Conservation (phyloP, 2,113 vertebrate genomes). For the Bungarus multicinctus region DNA sequence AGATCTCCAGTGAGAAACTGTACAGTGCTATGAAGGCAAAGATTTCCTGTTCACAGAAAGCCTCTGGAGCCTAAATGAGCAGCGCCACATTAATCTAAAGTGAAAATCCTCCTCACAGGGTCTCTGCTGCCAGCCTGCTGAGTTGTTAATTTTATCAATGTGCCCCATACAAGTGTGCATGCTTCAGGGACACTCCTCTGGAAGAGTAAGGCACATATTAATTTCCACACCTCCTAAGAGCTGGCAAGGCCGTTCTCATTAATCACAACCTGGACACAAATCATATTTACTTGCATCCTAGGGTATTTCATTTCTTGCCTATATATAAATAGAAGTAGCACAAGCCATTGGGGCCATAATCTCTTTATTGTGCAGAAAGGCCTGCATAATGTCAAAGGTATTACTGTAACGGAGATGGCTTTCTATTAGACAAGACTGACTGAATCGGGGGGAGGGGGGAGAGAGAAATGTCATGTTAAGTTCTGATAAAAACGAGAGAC, state of each 20-base stretch:
- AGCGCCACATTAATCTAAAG: constrained; percentile 13
- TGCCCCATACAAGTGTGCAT: constrained; percentile 6
- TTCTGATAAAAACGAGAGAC: neutral
- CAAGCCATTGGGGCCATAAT: neutral
- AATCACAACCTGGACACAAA: neutral
- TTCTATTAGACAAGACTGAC: neutral
- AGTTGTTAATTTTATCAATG: constrained; percentile 13
- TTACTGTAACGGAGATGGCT: neutral
- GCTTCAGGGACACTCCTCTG: constrained; percentile 16
- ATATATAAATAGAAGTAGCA: neutral
- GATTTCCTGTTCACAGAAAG: neutral
- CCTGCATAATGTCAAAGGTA: neutral
- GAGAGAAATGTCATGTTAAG: neutral
- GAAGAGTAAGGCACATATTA: constrained; percentile 7
- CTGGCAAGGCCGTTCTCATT: neutral
- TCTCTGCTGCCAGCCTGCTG: neutral
- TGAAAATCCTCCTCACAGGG: constrained; percentile 12
- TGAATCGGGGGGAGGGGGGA: neutral
- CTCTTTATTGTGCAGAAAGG: constrained; percentile 25
- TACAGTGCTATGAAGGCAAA: neutral
- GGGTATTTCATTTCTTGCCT: constrained; percentile 19
- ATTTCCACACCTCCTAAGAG: neutral
- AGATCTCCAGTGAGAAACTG: neutral
- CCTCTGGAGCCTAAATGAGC: neutral
- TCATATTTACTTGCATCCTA: neutral